Percentiles rank a stretch among this genome's conserved stretches.
These are phyloP conservation scores for Ptiloglossa arizonensis DNA, from an alignment of 1,140 invertebrate species.

Conservation along the genomic window DNA sequence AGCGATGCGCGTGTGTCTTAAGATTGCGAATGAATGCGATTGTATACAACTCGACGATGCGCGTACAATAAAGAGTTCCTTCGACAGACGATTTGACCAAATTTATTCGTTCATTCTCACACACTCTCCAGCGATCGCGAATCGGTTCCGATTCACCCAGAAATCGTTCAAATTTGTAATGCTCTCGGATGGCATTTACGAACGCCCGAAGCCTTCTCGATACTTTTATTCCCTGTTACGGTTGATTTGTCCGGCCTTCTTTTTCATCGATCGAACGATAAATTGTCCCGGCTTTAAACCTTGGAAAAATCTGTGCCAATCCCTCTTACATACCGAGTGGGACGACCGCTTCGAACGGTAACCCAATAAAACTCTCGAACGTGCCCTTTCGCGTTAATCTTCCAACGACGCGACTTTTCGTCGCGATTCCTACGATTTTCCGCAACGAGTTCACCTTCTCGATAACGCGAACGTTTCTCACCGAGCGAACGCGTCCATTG, in stretches of 20 bases:
- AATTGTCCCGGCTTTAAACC: slow-evolving; percentile 39
- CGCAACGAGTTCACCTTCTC: too few species aligned
- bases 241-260: slow-evolving; percentile 32
- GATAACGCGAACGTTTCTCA: too few species aligned
- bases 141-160: neutral
- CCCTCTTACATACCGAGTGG: slow-evolving; percentile 37
- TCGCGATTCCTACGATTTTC: too few species aligned
- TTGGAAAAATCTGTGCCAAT: slow-evolving; percentile 58
- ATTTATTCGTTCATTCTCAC: slow-evolving; percentile 21
- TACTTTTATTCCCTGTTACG: slow-evolving; percentile 31
- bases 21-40: slow-evolving; percentile 52
- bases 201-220: slow-evolving; percentile 34
- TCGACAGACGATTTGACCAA: slow-evolving; percentile 53
- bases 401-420: neutral
- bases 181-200: slow-evolving; percentile 26
- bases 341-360: slow-evolving; percentile 21
- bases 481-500: neutral
- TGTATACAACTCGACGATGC: slow-evolving; percentile 73
- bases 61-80: slow-evolving; percentile 81
- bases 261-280: slow-evolving; percentile 38
- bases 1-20: slow-evolving; percentile 26
- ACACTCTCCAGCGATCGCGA: too few species aligned
- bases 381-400: neutral
- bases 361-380: neutral
- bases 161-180: slow-evolving; percentile 2